phyloP scores from a whole-genome alignment of 2,888 invertebrate species.

The Sphecodes monilicornis region DNA sequence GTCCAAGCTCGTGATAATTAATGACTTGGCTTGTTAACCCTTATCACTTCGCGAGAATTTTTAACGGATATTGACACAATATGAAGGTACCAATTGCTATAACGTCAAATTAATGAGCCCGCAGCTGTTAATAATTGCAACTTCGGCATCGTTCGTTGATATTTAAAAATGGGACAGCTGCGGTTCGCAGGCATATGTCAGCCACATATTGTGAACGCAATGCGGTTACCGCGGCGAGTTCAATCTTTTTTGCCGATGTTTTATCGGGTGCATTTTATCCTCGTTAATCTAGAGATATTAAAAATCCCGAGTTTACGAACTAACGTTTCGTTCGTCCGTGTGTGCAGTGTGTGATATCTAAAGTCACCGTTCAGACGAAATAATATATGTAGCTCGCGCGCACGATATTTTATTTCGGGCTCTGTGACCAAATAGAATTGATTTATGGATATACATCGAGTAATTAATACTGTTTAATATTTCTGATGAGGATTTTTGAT shows the following conservation, averaged over 20 bases:
- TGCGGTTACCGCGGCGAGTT: neutral
- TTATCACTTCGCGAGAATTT: slow-evolving; percentile 65
- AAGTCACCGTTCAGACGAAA: neutral
- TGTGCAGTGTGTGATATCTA: slow-evolving; percentile 1
- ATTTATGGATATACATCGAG: slow-evolving; percentile 28
- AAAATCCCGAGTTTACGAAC: neutral
- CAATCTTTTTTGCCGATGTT: neutral
- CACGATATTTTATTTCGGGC: slow-evolving; percentile 27
- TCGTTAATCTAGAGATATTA: too few species aligned
- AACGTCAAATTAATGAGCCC: slow-evolving; percentile 37
- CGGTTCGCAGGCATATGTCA: neutral
- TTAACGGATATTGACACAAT: slow-evolving; percentile 56
- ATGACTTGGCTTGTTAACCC: slow-evolving; percentile 59
- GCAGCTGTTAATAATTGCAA: slow-evolving; percentile 60
- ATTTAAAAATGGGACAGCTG: slow-evolving; percentile 11
- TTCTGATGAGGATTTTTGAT: slow-evolving; percentile 30
- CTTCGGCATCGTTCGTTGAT: neutral
- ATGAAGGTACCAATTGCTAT: slow-evolving; percentile 36
- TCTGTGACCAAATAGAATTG: slow-evolving; percentile 30
- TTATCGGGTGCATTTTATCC: neutral
- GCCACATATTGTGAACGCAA: neutral
- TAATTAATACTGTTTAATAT: slow-evolving; percentile 43
- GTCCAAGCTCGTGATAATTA: slow-evolving; percentile 38
- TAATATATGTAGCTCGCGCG: neutral
- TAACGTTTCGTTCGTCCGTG: neutral